phyloP scores from a whole-genome alignment of 2,888 invertebrate genomes.

The Phalangium opilio region DNA sequence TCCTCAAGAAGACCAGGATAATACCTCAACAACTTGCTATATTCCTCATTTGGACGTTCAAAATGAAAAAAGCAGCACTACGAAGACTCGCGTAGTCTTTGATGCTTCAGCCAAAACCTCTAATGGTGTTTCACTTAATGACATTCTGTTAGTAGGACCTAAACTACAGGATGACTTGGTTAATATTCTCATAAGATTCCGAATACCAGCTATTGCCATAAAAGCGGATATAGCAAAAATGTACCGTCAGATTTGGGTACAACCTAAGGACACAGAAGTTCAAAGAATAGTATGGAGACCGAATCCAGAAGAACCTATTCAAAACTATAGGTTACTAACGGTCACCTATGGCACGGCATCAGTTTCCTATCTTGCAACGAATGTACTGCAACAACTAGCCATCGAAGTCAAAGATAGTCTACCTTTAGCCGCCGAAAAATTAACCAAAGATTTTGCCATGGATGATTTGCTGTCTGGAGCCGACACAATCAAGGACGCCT shows the following conservation, averaged over 20 bases:
- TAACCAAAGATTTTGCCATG: constrained; percentile 24
- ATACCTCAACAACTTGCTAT: too few relatives aligned
- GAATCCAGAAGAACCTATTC: not conserved
- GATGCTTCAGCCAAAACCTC: constrained; percentile 4
- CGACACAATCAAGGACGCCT: not conserved
- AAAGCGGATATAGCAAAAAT: constrained; percentile 2
- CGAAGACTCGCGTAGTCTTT: not conserved
- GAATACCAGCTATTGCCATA: constrained; percentile 23
- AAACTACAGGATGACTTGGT: constrained; percentile 25
- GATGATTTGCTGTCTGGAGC: constrained; percentile 19
- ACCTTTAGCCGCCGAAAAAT: constrained; percentile 12
- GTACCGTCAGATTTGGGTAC: constrained; percentile 5
- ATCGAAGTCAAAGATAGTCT: constrained; percentile 15
- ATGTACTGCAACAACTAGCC: not conserved
- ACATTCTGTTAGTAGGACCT: constrained; percentile 25
- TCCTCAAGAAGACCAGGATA: too few relatives aligned
- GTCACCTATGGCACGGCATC: constrained; percentile 4
- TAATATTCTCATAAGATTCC: constrained; percentile 24
- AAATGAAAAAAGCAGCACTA: not conserved
- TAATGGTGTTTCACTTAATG: constrained; percentile 24
- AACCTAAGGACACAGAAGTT: not conserved
- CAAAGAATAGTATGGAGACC: constrained; percentile 3
- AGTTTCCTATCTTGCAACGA: not conserved
- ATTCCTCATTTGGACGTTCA: too few relatives aligned
- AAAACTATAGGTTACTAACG: not conserved